Conservation (phyloP, 2,797 vertebrate genomes). For the Novumbra hubbsi region DNA sequence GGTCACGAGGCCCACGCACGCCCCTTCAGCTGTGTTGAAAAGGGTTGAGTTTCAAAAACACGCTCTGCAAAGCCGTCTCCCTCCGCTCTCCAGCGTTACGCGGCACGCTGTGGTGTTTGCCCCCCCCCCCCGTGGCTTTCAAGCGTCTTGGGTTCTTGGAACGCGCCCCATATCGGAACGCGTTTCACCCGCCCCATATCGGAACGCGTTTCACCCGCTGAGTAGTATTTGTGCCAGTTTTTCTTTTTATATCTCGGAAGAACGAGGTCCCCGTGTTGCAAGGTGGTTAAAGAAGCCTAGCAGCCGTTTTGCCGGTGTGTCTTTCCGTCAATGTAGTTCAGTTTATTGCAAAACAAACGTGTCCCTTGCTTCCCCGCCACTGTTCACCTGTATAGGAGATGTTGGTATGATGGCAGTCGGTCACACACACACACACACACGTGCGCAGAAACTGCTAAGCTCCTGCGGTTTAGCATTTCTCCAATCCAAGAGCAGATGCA, state of each 20-base stretch:
- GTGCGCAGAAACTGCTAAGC: neutral
- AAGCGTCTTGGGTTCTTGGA: slow-evolving; percentile 5
- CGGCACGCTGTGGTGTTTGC: slow-evolving; percentile 43
- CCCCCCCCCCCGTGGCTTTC: no score
- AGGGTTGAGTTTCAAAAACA: slow-evolving; percentile 49
- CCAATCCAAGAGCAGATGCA: neutral
- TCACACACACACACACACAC: neutral
- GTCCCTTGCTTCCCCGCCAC: neutral
- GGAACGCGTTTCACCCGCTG: neutral
- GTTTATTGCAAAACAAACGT: neutral
- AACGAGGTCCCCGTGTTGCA: neutral
- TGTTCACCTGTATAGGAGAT: neutral
- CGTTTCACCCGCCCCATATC: neutral
- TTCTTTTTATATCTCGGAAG: neutral
- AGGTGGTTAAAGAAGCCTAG: neutral
- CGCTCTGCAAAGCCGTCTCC: neutral
- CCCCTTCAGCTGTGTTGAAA: neutral
- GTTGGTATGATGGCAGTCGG: neutral
- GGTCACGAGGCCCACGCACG: neutral
- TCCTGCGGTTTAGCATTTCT: neutral
- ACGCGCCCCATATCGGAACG: slow-evolving; percentile 5
- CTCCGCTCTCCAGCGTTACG: slow-evolving; percentile 17
- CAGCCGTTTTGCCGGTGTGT: neutral
- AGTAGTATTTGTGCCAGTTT: neutral
- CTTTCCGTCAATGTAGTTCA: no score